phyloP scores from a whole-genome alignment of 2,888 invertebrate genomes.

The Lysandra coridon region DNA sequence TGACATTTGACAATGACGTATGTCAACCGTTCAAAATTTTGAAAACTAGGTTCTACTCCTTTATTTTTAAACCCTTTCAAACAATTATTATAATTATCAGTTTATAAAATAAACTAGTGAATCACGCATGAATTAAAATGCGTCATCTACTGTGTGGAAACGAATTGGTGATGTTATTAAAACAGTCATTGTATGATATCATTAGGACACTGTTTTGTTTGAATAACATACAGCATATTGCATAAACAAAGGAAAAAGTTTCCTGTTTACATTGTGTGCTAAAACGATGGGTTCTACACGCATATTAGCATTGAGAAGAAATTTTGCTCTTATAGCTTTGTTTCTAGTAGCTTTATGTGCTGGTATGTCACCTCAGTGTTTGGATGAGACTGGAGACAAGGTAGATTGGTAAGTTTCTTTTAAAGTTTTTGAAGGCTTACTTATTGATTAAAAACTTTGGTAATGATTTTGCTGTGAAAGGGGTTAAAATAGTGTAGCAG shows the following conservation, averaged over 20 bases:
- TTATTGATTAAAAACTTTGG: neutral
- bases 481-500: neutral
- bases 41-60: neutral
- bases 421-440: neutral
- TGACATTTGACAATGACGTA: neutral
- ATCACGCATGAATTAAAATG: neutral
- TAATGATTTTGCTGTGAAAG: neutral
- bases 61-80: neutral
- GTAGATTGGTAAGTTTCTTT: slow-evolving; percentile 84
- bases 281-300: slow-evolving; percentile 52
- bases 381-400: slow-evolving; percentile 82
- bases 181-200: slow-evolving; percentile 58
- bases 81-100: neutral
- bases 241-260: slow-evolving; percentile 53
- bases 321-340: slow-evolving; percentile 50
- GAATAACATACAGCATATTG: slow-evolving; percentile 51
- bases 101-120: neutral
- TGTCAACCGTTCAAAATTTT: neutral
- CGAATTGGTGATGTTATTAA: slow-evolving; percentile 51
- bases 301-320: slow-evolving; percentile 47
- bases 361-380: slow-evolving; percentile 68
- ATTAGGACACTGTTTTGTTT: slow-evolving; percentile 45
- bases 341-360: slow-evolving; percentile 50
- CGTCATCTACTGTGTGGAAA: slow-evolving; percentile 40
- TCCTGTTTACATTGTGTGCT: slow-evolving; percentile 60